Base-by-base conservation (phyloP, 2,888 invertebrate genomes). In the Volucella zonaria region DNA sequence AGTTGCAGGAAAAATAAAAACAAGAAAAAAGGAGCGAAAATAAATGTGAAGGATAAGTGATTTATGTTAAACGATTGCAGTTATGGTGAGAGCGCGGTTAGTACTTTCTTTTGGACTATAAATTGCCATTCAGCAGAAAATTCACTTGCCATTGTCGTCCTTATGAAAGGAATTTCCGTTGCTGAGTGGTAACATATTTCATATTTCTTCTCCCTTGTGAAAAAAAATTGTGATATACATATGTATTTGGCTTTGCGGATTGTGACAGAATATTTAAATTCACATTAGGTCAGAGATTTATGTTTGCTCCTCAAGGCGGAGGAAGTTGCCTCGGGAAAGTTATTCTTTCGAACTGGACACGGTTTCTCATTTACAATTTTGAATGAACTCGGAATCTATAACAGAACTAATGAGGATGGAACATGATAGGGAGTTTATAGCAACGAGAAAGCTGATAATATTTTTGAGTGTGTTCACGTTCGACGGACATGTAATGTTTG, bases 31-130 rank as follows among this genome's bases (percentile, higher is more conserved):
- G 31, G 23, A 66, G 18, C 9, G 49, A 2, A 40, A 42, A 51
- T 58, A 47, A 51, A 51, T 31, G 15, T 52, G 8, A 59, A 47
- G 61, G 66, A 82, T 76, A 67, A 62, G 54, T 77, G 77, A 77
- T 82, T 77, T 78, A 78, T 82, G 67, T 56, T 78, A 68, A 68
- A 73, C 56, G 73, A 64, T 58, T 75, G 62, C 75, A 70, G 45
- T 67, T 49, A 23, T 68, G 68, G 12, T n/a, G 11, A 9, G 47
- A 10, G 15, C 3, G 14, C 6, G 3, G 8, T 14, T 10, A n/a
- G n/a, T 38, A 11, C 2, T 45, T 64, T 40, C 12, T 14, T 49
- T 23, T 74, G 4, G 6, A 31, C 31, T 6, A 31, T 31, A 31
- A 31, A 31, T 31, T 31, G 31, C 31, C 31, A 31, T 31, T 31